Evolutionary conservation across 2,888 invertebrate genomes (phyloP).

Genomic region (Stenoptilia bipunctidactyla): DNA sequence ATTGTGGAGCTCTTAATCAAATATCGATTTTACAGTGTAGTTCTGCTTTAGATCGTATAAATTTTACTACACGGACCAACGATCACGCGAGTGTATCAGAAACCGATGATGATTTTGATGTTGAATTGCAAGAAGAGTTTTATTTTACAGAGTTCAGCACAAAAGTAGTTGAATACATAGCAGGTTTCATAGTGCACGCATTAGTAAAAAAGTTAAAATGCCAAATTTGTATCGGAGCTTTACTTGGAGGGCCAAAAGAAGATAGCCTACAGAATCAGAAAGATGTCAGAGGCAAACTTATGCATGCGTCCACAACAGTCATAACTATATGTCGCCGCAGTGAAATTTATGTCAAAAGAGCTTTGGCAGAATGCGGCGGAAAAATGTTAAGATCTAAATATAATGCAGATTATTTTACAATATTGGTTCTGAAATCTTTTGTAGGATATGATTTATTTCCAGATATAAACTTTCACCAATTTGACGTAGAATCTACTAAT

Average conservation of each 20-base stretch:
- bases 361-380: background rate
- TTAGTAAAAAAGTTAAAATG: background rate
- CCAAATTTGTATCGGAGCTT: background rate
- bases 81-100: background rate
- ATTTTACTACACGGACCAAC: background rate
- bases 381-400: background rate
- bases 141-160: background rate
- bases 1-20: background rate
- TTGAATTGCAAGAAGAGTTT: background rate
- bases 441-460: no score
- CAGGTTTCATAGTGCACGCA: background rate
- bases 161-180: conserved; percentile 1
- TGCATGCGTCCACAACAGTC: background rate
- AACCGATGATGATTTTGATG: background rate
- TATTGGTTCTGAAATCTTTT: no score
- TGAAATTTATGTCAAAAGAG: background rate
- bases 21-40: background rate
- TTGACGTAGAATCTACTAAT: no score
- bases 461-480: no score
- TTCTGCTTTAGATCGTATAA: background rate
- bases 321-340: background rate
- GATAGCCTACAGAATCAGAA: no score
- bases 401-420: no score
- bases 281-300: background rate
- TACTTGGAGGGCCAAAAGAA: background rate